Evolutionary conservation across 2,797 vertebrate genomes (phyloP).

Genomic region (Synaphobranchus kaupii): DNA sequence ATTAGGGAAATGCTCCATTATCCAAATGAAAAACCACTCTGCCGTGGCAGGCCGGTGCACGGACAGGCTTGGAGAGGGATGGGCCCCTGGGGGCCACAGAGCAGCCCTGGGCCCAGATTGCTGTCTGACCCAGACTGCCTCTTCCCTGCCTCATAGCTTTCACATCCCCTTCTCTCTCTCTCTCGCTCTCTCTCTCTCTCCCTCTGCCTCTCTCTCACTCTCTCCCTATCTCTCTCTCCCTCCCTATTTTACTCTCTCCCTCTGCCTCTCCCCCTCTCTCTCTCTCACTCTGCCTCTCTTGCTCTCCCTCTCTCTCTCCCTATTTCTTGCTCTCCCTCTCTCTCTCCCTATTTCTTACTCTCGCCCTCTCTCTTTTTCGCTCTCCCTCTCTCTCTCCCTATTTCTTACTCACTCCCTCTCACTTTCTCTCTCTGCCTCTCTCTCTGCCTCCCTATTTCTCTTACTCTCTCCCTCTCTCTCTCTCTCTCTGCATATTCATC

Average conservation of each 20-base stretch:
- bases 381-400: background rate
- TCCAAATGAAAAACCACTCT: conserved; percentile 61
- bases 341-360: background rate
- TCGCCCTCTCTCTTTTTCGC: conserved; percentile 16
- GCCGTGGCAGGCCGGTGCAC: conserved; percentile 43
- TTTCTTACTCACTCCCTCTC: background rate
- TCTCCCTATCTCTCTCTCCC: background rate
- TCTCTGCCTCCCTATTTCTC: conserved; percentile 27
- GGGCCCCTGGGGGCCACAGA: conserved; percentile 10
- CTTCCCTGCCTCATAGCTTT: conserved; percentile 18
- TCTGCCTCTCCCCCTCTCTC: background rate
- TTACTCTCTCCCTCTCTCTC: background rate
- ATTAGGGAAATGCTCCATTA: conserved; percentile 64
- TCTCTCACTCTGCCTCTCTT: background rate
- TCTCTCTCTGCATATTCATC: background rate
- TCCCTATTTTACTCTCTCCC: background rate
- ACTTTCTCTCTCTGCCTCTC: conserved; percentile 36
- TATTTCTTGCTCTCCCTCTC: background rate
- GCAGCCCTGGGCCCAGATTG: background rate
- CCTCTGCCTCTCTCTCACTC: background rate
- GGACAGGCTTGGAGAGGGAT: conserved; percentile 45
- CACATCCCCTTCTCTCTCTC: background rate
- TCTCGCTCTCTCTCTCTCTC: background rate
- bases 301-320: background rate
- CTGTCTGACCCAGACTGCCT: conserved; percentile 20